Percentiles rank a stretch among this genome's conserved stretches.
These are phyloP conservation scores for Chelonia mydas DNA, from an alignment of 2,797 vertebrate genomes.

Conservation along the genomic window DNA sequence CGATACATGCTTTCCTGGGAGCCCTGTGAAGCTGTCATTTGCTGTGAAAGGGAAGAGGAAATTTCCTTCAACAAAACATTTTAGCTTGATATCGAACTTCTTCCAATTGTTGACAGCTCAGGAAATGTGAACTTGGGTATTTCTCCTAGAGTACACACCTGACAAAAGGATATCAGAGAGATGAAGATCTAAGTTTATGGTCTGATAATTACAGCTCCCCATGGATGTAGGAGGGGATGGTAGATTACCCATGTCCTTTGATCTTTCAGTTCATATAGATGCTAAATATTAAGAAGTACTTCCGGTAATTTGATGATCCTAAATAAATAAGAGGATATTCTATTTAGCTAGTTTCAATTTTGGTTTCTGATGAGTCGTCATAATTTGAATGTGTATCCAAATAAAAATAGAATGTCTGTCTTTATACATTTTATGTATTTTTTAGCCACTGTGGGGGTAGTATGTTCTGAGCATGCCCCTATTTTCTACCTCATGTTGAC, in stretches of 20 bases:
- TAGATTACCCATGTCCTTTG: background rate
- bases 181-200: background rate
- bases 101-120: conserved; percentile 23
- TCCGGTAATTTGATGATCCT: conserved; percentile 11
- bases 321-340: background rate
- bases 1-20: background rate
- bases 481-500: background rate
- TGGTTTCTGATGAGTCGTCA: background rate
- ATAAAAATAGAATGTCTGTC: background rate
- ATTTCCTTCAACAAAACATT: background rate
- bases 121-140: conserved; percentile 29
- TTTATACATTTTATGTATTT: background rate
- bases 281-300: conserved; percentile 18
- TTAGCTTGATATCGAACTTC: background rate
- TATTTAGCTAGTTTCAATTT: background rate
- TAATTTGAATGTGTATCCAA: background rate
- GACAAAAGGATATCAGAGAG: background rate
- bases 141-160: background rate
- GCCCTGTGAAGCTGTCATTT: background rate
- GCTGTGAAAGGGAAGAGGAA: background rate
- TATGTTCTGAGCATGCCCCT: background rate
- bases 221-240: background rate
- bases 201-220: conserved; percentile 24
- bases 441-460: background rate
- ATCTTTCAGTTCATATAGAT: conserved; percentile 20